Percentiles rank a stretch among this genome's conserved stretches.
Evolutionary conservation across 2,888 invertebrate genomes (phyloP).

Genomic region (Cecidostiba fungosa): DNA sequence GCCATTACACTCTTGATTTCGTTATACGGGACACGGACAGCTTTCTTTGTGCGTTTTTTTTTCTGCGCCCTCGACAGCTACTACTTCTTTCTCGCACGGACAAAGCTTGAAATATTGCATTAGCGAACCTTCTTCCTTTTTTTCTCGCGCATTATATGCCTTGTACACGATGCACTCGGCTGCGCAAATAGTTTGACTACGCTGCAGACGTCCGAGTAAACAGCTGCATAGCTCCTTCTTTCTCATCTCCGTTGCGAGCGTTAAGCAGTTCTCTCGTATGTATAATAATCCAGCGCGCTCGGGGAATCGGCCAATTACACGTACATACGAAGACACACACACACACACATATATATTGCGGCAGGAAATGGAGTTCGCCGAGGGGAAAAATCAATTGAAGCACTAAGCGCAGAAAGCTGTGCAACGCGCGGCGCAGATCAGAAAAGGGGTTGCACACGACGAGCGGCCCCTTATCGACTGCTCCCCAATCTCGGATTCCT

Average conservation of each 20-base stretch:
- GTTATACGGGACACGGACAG: constrained; percentile 30
- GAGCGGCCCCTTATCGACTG: constrained; percentile 70
- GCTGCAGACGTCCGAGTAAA: constrained; percentile 36
- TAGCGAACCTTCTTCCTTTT: constrained; percentile 49
- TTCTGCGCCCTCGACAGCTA: neutral
- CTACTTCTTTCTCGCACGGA: constrained; percentile 45
- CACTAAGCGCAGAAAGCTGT: constrained; percentile 68
- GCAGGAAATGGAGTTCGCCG: constrained; percentile 62
- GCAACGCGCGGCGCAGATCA: constrained; percentile 60
- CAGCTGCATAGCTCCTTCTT: neutral
- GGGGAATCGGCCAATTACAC: constrained; percentile 35
- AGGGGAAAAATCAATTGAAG: constrained; percentile 71
- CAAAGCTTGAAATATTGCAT: constrained; percentile 42
- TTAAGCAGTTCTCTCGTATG: neutral
- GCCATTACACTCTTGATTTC: constrained; percentile 59
- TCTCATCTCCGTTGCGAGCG: neutral
- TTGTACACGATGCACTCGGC: neutral
- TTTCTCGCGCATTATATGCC: constrained; percentile 44
- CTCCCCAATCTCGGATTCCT: constrained; percentile 73
- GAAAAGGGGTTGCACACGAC: constrained; percentile 65
- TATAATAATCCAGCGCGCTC: no score
- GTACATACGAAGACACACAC: neutral
- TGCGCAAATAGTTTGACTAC: constrained; percentile 34
- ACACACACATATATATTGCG: neutral
- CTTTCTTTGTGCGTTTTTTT: neutral